phyloP scores from a whole-genome alignment of 2,888 invertebrate genomes.

The Zaprionus obscuricornis region DNA sequence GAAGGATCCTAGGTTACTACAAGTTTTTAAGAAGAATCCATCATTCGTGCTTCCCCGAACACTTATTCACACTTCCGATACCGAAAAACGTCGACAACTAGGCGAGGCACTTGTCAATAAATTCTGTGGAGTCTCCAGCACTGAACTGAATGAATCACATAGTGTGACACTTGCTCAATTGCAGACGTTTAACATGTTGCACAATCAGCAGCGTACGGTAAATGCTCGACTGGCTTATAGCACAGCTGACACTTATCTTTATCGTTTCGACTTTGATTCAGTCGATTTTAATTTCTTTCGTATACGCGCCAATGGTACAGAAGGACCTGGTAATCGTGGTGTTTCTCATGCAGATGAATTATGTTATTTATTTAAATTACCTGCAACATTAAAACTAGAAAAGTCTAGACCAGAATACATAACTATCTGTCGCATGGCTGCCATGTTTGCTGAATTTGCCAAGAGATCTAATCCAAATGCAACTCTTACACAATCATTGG shows the following conservation, averaged over 20 bases:
- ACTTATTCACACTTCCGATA: constrained; percentile 36
- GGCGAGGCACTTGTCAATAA: constrained; percentile 58
- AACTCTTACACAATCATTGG: constrained; percentile 38
- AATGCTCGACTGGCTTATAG: constrained; percentile 64
- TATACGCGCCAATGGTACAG: constrained; percentile 57
- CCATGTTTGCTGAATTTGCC: constrained; percentile 73
- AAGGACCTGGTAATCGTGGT: constrained; percentile 57
- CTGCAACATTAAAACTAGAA: constrained; percentile 51
- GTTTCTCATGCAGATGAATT: constrained; percentile 77
- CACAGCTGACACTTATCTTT: constrained; percentile 74
- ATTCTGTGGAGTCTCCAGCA: constrained; percentile 46
- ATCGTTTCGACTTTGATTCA: constrained; percentile 81
- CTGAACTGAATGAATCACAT: constrained; percentile 71
- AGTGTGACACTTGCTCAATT: constrained; percentile 62
- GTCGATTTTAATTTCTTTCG: constrained; percentile 77
- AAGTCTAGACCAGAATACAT: constrained; percentile 63
- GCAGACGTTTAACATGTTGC: constrained; percentile 63
- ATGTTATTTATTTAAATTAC: constrained; percentile 72
- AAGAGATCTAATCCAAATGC: constrained; percentile 72
- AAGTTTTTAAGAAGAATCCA: constrained; percentile 20
- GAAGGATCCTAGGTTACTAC: constrained; percentile 12
- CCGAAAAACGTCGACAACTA: constrained; percentile 35
- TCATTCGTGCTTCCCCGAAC: constrained; percentile 36
- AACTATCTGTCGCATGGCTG: constrained; percentile 69
- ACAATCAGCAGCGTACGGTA: constrained; percentile 68